Conservation (phyloP, 1,140 invertebrate species). For the Zaprionus kolodkinae region DNA sequence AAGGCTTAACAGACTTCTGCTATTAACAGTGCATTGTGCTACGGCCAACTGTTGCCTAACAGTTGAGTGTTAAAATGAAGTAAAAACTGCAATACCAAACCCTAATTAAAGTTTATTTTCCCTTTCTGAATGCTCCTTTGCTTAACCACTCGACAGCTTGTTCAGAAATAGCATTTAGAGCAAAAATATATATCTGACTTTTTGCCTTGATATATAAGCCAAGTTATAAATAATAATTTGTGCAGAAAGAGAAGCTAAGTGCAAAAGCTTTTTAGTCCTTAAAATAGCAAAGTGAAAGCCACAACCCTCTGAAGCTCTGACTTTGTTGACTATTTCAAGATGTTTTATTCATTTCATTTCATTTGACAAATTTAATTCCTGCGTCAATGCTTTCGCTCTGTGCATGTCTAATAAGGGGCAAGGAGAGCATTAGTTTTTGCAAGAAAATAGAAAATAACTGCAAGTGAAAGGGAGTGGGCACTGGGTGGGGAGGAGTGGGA, state of each 20-base stretch:
- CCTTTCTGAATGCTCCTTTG: not conserved
- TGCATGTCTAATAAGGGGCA: not conserved
- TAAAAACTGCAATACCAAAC: not conserved
- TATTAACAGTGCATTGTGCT: not conserved
- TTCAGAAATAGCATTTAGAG: not conserved
- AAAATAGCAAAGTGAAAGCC: constrained; percentile 8
- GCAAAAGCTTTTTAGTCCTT: constrained; percentile 3
- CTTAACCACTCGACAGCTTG: not conserved
- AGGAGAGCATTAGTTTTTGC: constrained; percentile 10
- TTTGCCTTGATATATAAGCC: not conserved
- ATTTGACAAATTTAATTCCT: constrained; percentile 11
- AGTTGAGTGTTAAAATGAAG: too few species aligned
- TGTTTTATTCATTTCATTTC: constrained; percentile 13
- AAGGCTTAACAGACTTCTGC: not conserved
- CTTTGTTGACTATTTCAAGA: not conserved
- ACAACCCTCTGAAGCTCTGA: not conserved
- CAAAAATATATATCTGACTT: not conserved
- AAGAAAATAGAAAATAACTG: not conserved
- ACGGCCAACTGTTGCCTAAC: not conserved
- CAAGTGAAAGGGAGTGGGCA: not conserved
- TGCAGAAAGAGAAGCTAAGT: not conserved
- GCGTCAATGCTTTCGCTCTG: constrained; percentile 3
- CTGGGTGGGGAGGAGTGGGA: rapidly evolving
- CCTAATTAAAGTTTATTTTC: not conserved
- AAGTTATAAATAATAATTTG: constrained; percentile 3